Percentiles rank a stretch among this genome's conserved stretches.
These are phyloP conservation scores for Aplochiton taeniatus DNA, from an alignment of 2,797 vertebrate species.

Conservation along the genomic window DNA sequence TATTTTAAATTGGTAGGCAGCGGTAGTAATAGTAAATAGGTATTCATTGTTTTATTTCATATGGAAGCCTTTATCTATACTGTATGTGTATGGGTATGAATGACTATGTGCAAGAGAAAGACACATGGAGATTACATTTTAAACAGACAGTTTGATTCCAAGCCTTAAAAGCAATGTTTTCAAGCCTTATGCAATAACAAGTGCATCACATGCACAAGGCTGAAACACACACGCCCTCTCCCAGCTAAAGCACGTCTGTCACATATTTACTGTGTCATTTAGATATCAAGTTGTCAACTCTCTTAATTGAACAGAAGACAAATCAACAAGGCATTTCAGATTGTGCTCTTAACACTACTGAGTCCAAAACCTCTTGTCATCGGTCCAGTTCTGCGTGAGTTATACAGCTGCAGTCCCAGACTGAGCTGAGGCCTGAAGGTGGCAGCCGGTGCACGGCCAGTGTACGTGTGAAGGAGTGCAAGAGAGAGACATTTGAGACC, in stretches of 20 bases:
- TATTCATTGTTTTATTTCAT: too few species aligned
- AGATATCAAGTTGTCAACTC: slow-evolving; percentile 27
- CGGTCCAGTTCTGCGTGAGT: slow-evolving; percentile 27
- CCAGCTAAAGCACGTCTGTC: slow-evolving; percentile 1
- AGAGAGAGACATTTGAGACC: slow-evolving; percentile 3
- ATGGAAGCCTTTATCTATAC: too few species aligned
- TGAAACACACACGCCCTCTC: neutral
- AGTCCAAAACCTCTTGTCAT: slow-evolving; percentile 46
- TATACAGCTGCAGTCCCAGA: too few species aligned
- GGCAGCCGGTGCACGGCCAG: neutral
- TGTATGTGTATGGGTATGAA: neutral
- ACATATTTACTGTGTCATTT: slow-evolving; percentile 7
- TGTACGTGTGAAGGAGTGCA: neutral
- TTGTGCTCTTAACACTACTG: slow-evolving; percentile 27
- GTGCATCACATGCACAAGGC: neutral
- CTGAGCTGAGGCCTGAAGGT: neutral
- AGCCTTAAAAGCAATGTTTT: neutral
- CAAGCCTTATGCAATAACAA: neutral
- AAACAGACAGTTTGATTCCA: neutral
- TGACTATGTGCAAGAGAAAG: neutral
- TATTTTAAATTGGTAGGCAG: too few species aligned
- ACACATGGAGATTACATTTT: neutral
- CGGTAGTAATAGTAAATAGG: too few species aligned
- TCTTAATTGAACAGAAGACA: slow-evolving; percentile 15
- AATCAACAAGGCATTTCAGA: slow-evolving; percentile 35